phyloP scores from a whole-genome alignment of 23 tunicate species.

The Diplosoma virens region DNA sequence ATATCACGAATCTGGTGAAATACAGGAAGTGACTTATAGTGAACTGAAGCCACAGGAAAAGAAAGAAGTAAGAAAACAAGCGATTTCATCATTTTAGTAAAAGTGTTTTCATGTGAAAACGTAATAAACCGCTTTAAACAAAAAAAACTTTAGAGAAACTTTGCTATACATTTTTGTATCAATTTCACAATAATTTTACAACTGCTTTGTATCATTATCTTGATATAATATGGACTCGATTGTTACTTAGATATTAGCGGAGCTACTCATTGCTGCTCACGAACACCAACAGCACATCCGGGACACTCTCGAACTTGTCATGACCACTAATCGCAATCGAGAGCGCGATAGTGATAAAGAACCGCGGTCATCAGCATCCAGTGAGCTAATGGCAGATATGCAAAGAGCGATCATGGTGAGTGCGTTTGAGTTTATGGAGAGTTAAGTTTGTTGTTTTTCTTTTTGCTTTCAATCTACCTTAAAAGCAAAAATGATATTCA shows the following conservation, averaged over 20 bases:
- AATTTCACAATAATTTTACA: too few species aligned
- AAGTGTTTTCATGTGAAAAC: too few species aligned
- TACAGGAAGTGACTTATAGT: slow-evolving; percentile 72
- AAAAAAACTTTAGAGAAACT: too few species aligned
- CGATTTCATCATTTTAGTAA: neutral
- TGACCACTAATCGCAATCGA: slow-evolving; percentile 37
- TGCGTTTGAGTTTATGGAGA: neutral
- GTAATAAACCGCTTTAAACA: too few species aligned
- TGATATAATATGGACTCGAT: too few species aligned
- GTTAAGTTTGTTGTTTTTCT: neutral
- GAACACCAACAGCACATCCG: slow-evolving; percentile 87
- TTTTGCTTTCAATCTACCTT: neutral
- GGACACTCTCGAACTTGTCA: slow-evolving; percentile 66
- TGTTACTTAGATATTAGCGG: slow-evolving; percentile 68
- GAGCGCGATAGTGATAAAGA: slow-evolving; percentile 23
- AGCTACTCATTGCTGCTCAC: slow-evolving; percentile 71
- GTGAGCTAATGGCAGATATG: slow-evolving; percentile 92
- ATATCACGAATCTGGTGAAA: slow-evolving; percentile 78
- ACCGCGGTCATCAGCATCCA: slow-evolving; percentile 46
- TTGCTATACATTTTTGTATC: too few species aligned
- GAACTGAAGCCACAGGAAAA: slow-evolving; percentile 89
- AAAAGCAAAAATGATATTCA: neutral
- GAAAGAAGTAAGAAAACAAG: slow-evolving; percentile 78
- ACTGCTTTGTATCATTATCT: too few species aligned
- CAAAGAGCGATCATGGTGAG: slow-evolving; percentile 70